phyloP scores from a whole-genome alignment of 2,888 invertebrate species.

The Steinernema carpocapsae region DNA sequence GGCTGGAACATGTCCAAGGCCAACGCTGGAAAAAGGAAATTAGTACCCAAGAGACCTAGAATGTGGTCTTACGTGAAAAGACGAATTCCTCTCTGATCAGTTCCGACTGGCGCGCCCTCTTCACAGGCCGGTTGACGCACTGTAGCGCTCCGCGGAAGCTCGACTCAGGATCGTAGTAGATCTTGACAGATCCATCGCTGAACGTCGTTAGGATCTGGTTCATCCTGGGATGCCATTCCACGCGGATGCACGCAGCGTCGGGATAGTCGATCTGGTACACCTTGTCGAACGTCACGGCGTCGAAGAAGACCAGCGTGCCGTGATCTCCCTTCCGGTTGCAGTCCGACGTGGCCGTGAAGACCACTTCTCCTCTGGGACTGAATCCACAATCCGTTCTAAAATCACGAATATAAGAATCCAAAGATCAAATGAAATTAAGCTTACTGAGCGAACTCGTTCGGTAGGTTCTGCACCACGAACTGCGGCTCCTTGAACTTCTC shows the following conservation, averaged over 20 bases:
- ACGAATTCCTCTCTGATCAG: constrained; percentile 88
- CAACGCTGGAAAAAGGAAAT: constrained; percentile 72
- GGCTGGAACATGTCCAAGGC: constrained; percentile 91
- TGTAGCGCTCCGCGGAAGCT: constrained; percentile 86
- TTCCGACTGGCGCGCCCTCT: constrained; percentile 75
- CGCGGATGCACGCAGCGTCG: constrained; percentile 81
- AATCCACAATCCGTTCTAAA: constrained; percentile 76
- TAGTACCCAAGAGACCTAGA: background rate
- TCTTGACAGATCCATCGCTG: constrained; percentile 86
- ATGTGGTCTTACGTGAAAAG: constrained; percentile 78
- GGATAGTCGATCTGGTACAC: constrained; percentile 80
- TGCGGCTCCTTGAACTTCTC: constrained; percentile 82
- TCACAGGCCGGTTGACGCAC: constrained; percentile 76
- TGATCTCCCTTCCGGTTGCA: constrained; percentile 52
- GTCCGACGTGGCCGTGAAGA: constrained; percentile 84
- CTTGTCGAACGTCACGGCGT: constrained; percentile 79
- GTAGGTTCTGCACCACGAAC: constrained; percentile 77
- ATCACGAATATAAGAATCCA: constrained; percentile 33
- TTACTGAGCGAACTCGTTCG: constrained; percentile 79
- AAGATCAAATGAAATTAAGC: constrained; percentile 45
- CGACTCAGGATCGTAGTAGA: constrained; percentile 85
- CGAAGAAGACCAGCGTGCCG: constrained; percentile 81
- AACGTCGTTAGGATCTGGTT: constrained; percentile 93
- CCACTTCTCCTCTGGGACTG: constrained; percentile 88
- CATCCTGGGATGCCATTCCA: constrained; percentile 94